phyloP scores from a whole-genome alignment of 2,113 vertebrate species.

The Piaya cayana region DNA sequence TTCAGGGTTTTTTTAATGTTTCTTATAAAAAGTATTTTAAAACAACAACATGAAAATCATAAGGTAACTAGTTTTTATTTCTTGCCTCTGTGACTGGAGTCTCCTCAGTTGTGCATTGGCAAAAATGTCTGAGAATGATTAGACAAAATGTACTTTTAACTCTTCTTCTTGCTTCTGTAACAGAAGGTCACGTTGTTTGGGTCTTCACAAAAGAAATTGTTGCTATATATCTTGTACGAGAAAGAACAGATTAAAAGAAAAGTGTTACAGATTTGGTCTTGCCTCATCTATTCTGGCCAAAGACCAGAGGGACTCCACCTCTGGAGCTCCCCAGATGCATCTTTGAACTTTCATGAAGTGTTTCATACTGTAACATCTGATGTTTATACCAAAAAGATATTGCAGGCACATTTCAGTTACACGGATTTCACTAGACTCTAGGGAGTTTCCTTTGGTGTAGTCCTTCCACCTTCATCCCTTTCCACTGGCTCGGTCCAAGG shows the following conservation, averaged over 20 bases:
- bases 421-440: background rate
- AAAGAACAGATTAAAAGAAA: background rate
- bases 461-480: accelerated
- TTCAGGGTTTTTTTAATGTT: background rate
- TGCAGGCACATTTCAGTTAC: background rate
- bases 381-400: background rate
- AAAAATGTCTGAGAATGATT: background rate
- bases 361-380: background rate
- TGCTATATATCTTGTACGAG: background rate
- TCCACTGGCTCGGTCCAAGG: background rate
- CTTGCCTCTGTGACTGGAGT: background rate
- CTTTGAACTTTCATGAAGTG: background rate
- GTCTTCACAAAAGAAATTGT: background rate
- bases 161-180: background rate
- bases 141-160: background rate
- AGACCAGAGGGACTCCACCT: background rate
- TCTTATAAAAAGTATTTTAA: background rate
- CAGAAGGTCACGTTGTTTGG: background rate
- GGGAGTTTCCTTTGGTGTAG: background rate
- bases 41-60: background rate
- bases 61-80: background rate
- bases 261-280: background rate
- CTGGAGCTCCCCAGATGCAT: background rate
- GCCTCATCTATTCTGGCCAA: background rate
- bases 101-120: background rate